phyloP scores from a whole-genome alignment of 2,113 vertebrate genomes.

The Lamprologus lemairii region DNA sequence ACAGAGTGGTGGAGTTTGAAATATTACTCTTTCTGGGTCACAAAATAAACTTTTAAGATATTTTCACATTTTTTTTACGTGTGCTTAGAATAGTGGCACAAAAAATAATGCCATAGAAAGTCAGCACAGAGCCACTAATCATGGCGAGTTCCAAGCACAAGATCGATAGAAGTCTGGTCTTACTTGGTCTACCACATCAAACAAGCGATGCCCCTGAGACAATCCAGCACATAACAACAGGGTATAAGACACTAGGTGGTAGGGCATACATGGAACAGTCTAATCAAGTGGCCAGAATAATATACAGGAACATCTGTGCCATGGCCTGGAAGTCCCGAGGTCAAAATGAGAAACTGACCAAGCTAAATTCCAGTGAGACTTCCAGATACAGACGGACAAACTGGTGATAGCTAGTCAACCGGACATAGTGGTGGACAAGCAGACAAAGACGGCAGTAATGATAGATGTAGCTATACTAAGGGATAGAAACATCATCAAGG shows the following conservation, averaged over 20 bases:
- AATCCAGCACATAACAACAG: background rate
- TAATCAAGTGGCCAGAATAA: background rate
- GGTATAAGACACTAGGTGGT: background rate
- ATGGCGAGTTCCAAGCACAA: background rate
- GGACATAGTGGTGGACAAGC: background rate
- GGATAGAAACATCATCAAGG: no score
- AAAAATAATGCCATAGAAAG: background rate
- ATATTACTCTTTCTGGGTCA: background rate
- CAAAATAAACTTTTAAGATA: background rate
- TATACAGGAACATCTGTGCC: background rate
- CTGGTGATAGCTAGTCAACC: background rate
- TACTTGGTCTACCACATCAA: background rate
- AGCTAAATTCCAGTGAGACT: background rate
- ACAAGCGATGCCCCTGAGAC: background rate
- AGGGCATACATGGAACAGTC: background rate
- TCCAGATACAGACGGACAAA: background rate
- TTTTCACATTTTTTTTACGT: accelerated
- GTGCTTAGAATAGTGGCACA: background rate
- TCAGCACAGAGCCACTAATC: background rate
- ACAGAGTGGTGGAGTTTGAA: background rate
- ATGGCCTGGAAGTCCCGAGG: background rate
- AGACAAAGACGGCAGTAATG: background rate
- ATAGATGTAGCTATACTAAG: background rate
- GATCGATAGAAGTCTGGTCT: background rate
- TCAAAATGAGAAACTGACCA: background rate